phyloP scores from a whole-genome alignment of 2,797 vertebrate genomes.

The Galaxias olidus region DNA sequence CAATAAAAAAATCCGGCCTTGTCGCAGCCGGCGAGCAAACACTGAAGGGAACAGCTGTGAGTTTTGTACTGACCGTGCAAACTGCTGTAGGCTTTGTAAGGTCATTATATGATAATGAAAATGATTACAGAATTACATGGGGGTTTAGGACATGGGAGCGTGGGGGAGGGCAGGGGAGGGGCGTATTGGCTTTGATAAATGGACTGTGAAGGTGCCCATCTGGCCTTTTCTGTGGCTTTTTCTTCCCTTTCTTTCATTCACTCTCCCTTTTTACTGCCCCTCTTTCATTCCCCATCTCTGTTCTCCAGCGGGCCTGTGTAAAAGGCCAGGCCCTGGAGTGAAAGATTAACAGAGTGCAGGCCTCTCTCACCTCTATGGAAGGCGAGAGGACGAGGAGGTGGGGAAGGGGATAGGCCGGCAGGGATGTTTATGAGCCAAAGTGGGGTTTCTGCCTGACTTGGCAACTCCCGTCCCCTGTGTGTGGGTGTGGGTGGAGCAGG shows the following conservation, averaged over 20 bases:
- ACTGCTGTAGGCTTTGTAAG: conserved; percentile 87
- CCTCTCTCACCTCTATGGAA: conserved; percentile 60
- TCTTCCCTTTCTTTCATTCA: conserved; percentile 65
- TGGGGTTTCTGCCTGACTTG: conserved; percentile 63
- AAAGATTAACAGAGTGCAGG: conserved; percentile 79
- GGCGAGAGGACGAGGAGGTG: conserved; percentile 57
- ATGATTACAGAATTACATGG: conserved; percentile 99
- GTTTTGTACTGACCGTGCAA: conserved; percentile 83
- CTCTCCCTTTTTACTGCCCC: conserved; percentile 60
- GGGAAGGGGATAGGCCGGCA: not conserved
- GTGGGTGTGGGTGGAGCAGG: conserved; percentile 43
- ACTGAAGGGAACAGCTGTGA: conserved; percentile 86
- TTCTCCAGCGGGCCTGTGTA: conserved; percentile 58
- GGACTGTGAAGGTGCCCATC: conserved; percentile 99
- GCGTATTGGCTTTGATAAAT: conserved; percentile 98
- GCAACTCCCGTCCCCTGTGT: conserved; percentile 51
- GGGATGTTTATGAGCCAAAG: conserved; percentile 68
- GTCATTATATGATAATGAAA: conserved; percentile 99
- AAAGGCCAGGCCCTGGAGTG: conserved; percentile 62
- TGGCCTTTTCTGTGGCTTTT: conserved; percentile 86
- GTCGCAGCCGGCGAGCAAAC: conserved; percentile 75
- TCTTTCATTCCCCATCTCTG: conserved; percentile 69
- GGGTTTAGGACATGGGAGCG: conserved; percentile 92
- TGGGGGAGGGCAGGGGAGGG: conserved; percentile 67
- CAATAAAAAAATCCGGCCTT: conserved; percentile 73